These are phyloP conservation scores for Hemichromis elongatus DNA, from an alignment of 2,113 vertebrate species.

Conservation along the genomic window DNA sequence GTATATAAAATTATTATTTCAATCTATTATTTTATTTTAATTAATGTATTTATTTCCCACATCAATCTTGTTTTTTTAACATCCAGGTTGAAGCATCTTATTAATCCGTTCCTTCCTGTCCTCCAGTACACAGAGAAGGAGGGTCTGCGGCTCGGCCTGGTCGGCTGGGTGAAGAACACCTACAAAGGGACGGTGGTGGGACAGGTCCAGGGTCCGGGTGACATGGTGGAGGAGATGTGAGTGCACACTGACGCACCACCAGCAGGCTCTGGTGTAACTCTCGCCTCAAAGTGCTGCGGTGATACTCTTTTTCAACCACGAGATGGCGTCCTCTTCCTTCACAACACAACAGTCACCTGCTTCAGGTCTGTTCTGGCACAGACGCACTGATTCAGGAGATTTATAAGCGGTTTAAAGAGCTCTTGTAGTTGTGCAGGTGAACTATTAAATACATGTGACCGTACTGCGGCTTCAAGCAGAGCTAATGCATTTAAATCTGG, in stretches of 20 bases:
- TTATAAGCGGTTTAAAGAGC: not conserved
- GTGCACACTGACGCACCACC: slow-evolving; percentile 35
- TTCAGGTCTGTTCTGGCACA: not conserved
- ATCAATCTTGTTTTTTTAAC: not conserved
- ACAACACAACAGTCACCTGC: not conserved
- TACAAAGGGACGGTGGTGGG: slow-evolving; percentile 83
- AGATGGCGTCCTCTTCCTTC: slow-evolving; percentile 5
- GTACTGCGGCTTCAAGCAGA: rapidly evolving
- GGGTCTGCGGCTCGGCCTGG: slow-evolving; percentile 82
- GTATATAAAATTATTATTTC: not conserved
- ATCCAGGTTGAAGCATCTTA: not conserved
- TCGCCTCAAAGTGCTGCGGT: not conserved
- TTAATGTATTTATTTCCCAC: not conserved
- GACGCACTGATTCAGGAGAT: not conserved
- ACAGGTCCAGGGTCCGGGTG: slow-evolving; percentile 84
- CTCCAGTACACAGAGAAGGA: slow-evolving; percentile 85
- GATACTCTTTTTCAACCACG: not conserved
- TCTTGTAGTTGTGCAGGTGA: not conserved
- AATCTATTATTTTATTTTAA: not conserved
- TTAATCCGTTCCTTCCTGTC: not conserved
- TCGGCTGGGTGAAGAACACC: slow-evolving; percentile 94
- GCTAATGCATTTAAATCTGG: not conserved
- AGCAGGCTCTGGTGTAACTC: not conserved
- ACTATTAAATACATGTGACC: rapidly evolving
- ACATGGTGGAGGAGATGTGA: slow-evolving; percentile 86